Conservation (phyloP, 1,140 invertebrate genomes). For the Pseudomyrmex sp. region DNA sequence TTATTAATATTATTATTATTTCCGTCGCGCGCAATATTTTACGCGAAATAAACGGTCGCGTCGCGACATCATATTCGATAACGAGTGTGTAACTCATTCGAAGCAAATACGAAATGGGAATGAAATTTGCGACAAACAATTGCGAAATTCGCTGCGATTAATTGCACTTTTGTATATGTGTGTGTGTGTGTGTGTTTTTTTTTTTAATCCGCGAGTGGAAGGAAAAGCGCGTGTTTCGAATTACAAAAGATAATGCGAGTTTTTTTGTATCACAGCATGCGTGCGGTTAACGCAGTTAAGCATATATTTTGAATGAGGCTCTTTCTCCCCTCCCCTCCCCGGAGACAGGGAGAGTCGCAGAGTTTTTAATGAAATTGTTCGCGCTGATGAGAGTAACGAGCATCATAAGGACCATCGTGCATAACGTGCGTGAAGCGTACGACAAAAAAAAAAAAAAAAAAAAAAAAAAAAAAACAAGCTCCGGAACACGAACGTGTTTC, state of each 20-base stretch:
- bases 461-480: neutral
- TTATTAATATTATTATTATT: no score
- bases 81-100: neutral
- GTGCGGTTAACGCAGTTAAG: constrained; percentile 55
- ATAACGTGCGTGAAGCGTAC: neutral
- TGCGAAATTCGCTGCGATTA: constrained; percentile 8
- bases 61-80: neutral
- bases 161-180: neutral
- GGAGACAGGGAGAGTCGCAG: constrained; percentile 23
- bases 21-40: neutral
- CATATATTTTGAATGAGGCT: constrained; percentile 52
- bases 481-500: constrained; percentile 39
- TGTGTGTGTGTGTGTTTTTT: neutral
- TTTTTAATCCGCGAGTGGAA: neutral
- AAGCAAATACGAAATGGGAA: neutral
- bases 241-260: constrained; percentile 35
- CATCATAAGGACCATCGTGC: constrained; percentile 61
- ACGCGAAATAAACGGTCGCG: neutral
- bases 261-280: constrained; percentile 11
- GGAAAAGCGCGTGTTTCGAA: constrained; percentile 12
- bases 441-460: constrained; percentile 20
- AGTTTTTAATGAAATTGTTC: constrained; percentile 75
- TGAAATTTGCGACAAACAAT: constrained; percentile 19
- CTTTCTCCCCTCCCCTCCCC: neutral
- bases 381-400: constrained; percentile 74